Conservation (phyloP, 2,797 vertebrate genomes). For the Pterois miles region DNA sequence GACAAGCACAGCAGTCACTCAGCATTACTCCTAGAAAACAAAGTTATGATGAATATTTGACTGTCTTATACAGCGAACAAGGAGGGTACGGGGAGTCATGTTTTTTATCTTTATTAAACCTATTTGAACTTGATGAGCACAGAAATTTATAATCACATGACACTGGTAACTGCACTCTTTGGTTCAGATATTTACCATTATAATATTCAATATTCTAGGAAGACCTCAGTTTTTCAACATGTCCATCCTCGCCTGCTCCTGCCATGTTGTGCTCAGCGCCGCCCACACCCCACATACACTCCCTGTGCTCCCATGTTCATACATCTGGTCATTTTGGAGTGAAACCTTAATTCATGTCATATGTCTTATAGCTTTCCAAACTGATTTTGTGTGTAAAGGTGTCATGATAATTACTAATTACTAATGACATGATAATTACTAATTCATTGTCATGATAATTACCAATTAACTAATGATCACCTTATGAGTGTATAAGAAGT, state of each 20-base stretch:
- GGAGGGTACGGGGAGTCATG: background rate
- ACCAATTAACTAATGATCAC: too few species aligned
- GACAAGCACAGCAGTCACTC: constrained; percentile 39
- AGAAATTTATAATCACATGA: background rate
- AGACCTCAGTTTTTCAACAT: too few species aligned
- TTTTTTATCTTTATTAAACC: background rate
- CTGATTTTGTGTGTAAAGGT: background rate
- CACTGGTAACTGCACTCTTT: background rate
- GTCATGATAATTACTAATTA: background rate
- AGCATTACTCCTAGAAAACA: background rate
- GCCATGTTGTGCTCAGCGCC: too few species aligned
- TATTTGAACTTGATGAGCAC: background rate
- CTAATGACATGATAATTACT: background rate
- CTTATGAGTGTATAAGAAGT: background rate
- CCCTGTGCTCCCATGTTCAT: background rate
- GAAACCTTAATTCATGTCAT: background rate
- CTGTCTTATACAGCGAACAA: background rate
- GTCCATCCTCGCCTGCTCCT: too few species aligned
- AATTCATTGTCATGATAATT: background rate
- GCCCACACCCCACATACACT: too few species aligned
- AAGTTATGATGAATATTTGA: background rate
- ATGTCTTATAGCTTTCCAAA: background rate
- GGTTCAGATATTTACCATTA: background rate
- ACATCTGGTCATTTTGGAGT: background rate
- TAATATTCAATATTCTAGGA: background rate